Evolutionary conservation across 2,797 vertebrate species (phyloP), one percentile per base, ranked within the genome.

Genomic region (Intellagama lesueurii): DNA sequence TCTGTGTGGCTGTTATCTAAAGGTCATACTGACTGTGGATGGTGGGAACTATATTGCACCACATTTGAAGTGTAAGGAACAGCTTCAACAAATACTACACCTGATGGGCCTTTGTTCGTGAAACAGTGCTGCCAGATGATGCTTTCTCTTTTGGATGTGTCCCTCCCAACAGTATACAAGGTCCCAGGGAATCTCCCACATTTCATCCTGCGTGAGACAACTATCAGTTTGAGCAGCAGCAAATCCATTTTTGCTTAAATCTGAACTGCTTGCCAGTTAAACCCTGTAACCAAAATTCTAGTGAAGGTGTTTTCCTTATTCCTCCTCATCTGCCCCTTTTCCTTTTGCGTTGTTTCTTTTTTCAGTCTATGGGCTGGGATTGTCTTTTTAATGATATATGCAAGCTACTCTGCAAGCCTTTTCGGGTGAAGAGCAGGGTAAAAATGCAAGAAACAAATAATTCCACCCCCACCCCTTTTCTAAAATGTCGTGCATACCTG

Each of bases 401-500:
- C 24, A 40, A 76, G 22, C 35, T 8, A 22, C 9, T 22, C 30
- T 72, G 70, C 7, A 75, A 75, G 32, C 16, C 12, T 75, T 75
- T 73, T 73, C 1, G 40, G 8, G 32, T 35, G 16, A 9, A 26
- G 75, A 77, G 40, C 7, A 77, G 32, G 22, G 3, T 44, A 47
- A 44, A 77, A 0, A 47, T 11, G 44, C 26, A 28, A 47, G 40
- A 47, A 77, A 77, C 5, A 77, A 64, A 64, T 5, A 64, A 5
- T 64, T 64, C 56, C 32, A 32, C 9, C 60, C 11, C 60, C 22
- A 56, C 14, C 26, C 56, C 16, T 77, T 80, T 75, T 70, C 17
- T 24, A 24, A 66, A 82, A 82, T 30, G 11, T 14, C 64, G 0
- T 69, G 87, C 89, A 87, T 95, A 99, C 98, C 98, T 98, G 95